phyloP scores from a whole-genome alignment of 2,113 vertebrate genomes.

The Myotis yumanensis region DNA sequence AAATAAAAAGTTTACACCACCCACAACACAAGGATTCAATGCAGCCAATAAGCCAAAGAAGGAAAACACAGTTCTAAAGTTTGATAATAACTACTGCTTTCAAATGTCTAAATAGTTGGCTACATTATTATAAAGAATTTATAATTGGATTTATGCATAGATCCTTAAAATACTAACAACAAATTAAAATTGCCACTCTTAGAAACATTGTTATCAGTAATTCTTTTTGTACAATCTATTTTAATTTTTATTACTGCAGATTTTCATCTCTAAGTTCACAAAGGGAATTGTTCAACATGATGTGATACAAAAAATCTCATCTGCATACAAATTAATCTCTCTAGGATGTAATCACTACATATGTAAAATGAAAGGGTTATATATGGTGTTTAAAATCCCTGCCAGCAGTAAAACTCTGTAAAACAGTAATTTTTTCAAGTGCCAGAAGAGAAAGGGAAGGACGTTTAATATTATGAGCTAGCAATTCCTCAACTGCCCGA shows the following conservation, averaged over 20 bases:
- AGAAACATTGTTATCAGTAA: background rate
- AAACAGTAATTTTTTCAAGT: background rate
- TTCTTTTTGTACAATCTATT: slow-evolving; percentile 9
- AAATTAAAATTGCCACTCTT: background rate
- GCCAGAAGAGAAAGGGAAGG: background rate
- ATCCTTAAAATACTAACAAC: slow-evolving; percentile 14
- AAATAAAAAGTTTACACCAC: slow-evolving; percentile 41
- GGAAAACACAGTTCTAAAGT: background rate
- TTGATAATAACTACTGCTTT: slow-evolving; percentile 9
- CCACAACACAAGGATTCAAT: slow-evolving; percentile 14
- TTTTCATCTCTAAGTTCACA: background rate
- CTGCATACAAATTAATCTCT: background rate
- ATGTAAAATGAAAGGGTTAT: background rate
- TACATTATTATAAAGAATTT: background rate
- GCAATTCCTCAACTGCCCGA: background rate
- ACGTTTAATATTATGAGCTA: background rate
- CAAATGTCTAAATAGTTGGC: slow-evolving; percentile 15
- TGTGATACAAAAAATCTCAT: background rate
- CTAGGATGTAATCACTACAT: background rate
- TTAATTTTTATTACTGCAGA: slow-evolving; percentile 10
- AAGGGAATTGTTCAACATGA: background rate
- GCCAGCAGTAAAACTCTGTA: background rate
- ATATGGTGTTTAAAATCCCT: background rate
- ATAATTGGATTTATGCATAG: background rate
- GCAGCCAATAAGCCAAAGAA: slow-evolving; percentile 44